Evolutionary conservation across 1,140 invertebrate species (phyloP).

Genomic region (Drosophila seguyi): DNA sequence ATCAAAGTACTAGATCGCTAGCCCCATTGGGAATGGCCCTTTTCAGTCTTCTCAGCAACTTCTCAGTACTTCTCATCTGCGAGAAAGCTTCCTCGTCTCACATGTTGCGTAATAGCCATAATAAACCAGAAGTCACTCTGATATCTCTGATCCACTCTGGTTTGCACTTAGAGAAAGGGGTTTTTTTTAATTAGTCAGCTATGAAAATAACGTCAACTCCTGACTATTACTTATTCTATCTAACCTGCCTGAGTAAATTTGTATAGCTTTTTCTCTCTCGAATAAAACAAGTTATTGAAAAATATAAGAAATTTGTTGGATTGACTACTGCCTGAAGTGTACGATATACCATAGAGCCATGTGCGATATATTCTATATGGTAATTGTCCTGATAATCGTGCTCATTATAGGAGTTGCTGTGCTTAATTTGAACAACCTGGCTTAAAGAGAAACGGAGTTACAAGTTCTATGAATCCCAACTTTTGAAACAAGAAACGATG

Average conservation of each 20-base stretch:
- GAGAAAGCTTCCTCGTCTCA: constrained; percentile 2
- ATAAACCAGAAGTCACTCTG: constrained; percentile 61
- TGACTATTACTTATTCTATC: not conserved
- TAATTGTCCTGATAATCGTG: not conserved
- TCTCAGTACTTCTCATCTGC: not conserved
- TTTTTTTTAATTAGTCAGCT: not conserved
- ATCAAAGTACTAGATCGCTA: constrained; percentile 41
- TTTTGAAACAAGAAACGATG: not conserved
- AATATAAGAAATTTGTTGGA: not conserved
- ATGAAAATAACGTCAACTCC: not conserved
- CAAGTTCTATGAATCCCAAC: not conserved
- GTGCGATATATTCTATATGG: not conserved
- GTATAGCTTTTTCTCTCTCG: not conserved
- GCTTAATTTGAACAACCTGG: not conserved
- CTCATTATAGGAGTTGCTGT: not conserved
- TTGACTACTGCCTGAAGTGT: no score
- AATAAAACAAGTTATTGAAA: no score
- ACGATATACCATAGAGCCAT: not conserved
- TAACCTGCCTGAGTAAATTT: no score
- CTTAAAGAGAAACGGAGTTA: not conserved
- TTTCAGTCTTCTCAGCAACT: not conserved
- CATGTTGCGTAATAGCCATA: constrained; percentile 67
- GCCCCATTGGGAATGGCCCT: constrained; percentile 26
- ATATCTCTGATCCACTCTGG: constrained; percentile 38
- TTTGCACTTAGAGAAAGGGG: constrained; percentile 11